phyloP scores from a whole-genome alignment of 2,797 vertebrate species.

The Oreochromis mossambicus region DNA sequence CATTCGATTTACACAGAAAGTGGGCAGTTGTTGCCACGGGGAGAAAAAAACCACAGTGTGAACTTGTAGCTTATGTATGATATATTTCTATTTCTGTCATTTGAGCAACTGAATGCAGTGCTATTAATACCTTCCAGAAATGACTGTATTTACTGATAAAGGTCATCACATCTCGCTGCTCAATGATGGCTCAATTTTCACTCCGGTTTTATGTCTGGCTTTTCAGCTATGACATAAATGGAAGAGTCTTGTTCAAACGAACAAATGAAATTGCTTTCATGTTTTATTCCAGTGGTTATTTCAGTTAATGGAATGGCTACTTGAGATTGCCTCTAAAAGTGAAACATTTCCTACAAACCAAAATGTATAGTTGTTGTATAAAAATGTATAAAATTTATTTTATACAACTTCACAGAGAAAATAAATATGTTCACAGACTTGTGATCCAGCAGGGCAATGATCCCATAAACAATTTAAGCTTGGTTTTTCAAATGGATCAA shows the following conservation, averaged over 20 bases:
- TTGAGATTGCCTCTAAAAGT: background rate
- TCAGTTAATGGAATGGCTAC: background rate
- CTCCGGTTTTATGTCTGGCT: background rate
- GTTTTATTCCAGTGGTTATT: background rate
- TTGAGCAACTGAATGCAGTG: background rate
- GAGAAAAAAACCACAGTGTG: background rate
- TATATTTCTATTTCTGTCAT: background rate
- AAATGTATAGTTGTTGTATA: background rate
- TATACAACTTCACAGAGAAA: background rate
- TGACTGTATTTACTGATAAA: background rate
- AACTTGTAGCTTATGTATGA: background rate
- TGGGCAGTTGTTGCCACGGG: background rate
- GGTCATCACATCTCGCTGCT: background rate
- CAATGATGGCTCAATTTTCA: background rate
- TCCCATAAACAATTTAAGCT: background rate
- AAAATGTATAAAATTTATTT: background rate
- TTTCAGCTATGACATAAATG: background rate
- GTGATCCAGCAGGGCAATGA: fast-evolving
- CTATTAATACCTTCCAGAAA: background rate
- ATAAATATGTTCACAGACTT: fast-evolving
- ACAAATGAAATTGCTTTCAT: background rate
- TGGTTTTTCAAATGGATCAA: background rate
- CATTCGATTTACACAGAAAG: background rate
- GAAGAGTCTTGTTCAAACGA: background rate
- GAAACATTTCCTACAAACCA: background rate